Conservation (phyloP, 2,797 vertebrate genomes). For the Garrulus glandarius region DNA sequence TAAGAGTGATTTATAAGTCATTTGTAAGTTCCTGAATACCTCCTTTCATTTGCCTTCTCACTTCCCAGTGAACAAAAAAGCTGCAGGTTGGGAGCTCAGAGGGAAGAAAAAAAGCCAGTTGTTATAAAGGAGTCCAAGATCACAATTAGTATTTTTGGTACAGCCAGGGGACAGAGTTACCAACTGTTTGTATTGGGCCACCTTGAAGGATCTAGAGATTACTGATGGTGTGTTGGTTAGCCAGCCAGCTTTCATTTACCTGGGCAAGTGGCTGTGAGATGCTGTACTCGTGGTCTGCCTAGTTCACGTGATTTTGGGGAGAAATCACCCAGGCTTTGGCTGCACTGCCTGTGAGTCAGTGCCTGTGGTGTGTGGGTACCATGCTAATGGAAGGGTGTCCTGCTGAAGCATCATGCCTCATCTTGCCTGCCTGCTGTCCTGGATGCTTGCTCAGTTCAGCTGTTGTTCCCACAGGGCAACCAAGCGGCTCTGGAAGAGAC, state of each 20-base stretch:
- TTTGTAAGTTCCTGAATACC: neutral
- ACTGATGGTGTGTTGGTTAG: neutral
- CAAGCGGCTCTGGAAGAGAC: neutral
- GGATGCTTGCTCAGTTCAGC: neutral
- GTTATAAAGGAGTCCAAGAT: neutral
- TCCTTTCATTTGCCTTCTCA: neutral
- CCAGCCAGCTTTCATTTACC: neutral
- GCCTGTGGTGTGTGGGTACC: neutral
- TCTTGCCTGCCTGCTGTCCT: slow-evolving; percentile 44
- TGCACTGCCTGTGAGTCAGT: neutral
- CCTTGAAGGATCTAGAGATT: neutral
- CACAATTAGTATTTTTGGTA: neutral
- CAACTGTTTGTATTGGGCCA: neutral
- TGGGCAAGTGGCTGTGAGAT: neutral
- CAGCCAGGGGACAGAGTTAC: neutral
- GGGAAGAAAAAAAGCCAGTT: neutral
- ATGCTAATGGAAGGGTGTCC: neutral
- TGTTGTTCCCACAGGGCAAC: neutral
- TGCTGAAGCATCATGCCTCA: slow-evolving; percentile 1
- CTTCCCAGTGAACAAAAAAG: neutral
- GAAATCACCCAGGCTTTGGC: neutral
- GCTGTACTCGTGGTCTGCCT: neutral
- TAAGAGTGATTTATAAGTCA: neutral
- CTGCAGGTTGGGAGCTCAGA: neutral
- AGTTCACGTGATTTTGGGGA: neutral